These are phyloP conservation scores for Carassius carassius DNA, from an alignment of 2,113 vertebrate genomes.

Conservation along the genomic window DNA sequence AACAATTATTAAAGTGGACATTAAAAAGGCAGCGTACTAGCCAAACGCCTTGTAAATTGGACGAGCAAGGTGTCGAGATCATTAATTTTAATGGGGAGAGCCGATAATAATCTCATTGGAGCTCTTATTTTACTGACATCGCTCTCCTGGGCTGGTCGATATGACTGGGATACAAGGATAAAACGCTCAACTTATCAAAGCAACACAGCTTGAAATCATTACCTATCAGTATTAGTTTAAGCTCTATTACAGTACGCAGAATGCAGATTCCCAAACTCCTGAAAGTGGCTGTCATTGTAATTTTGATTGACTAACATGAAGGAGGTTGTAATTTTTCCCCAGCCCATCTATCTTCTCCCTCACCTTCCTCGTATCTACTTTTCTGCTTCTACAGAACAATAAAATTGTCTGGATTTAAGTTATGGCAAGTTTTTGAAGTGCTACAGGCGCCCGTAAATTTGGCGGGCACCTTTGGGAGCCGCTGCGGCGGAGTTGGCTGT, in stretches of 20 bases:
- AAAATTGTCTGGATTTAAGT: conserved; percentile 90
- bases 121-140: conserved; percentile 47
- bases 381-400: conserved; percentile 84
- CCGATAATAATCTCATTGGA: conserved; percentile 61
- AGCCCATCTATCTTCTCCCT: conserved; percentile 76
- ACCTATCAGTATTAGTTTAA: conserved; percentile 58
- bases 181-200: conserved; percentile 40
- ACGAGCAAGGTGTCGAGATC: conserved; percentile 63
- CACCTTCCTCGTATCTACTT: conserved; percentile 59
- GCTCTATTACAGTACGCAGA: conserved; percentile 48
- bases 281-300: conserved; percentile 56
- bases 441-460: conserved; percentile 92
- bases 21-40: conserved; percentile 68
- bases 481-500: conserved; percentile 76
- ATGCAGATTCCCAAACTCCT: conserved; percentile 47
- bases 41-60: conserved; percentile 64
- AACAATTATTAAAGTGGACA: conserved; percentile 65
- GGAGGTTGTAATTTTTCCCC: conserved; percentile 67
- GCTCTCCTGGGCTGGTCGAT: conserved; percentile 6
- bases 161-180: conserved; percentile 11
- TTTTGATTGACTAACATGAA: conserved; percentile 77
- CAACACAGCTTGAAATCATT: conserved; percentile 59
- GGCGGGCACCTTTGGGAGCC: conserved; percentile 85
- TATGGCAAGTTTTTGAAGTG: conserved; percentile 92
- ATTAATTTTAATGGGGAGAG: conserved; percentile 69